phyloP scores from a whole-genome alignment of 2,113 vertebrate genomes.

The Sinocyclocheilus grahami region DNA sequence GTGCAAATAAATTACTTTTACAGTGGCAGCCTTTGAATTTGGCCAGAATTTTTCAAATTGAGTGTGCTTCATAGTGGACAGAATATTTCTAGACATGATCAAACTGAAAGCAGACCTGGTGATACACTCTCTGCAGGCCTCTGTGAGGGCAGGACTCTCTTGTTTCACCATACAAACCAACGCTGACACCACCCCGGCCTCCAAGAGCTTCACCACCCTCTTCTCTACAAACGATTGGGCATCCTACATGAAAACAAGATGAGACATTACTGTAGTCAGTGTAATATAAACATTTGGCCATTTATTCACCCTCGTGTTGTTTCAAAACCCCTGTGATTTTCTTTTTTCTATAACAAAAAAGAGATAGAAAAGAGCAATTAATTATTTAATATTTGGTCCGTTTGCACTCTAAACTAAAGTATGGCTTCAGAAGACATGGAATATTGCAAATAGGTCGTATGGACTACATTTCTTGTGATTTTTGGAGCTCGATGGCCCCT shows the following conservation, averaged over 20 bases:
- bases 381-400: neutral
- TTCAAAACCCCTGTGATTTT: neutral
- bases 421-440: too few species aligned
- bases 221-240: slow-evolving; percentile 81
- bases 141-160: slow-evolving; percentile 86
- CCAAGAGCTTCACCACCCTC: slow-evolving; percentile 86
- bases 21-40: neutral
- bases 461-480: too few species aligned
- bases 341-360: neutral
- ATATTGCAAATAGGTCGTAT: too few species aligned
- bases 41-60: neutral
- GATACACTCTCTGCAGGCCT: slow-evolving; percentile 89
- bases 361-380: neutral
- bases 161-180: slow-evolving; percentile 93
- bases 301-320: neutral
- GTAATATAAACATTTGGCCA: neutral
- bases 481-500: too few species aligned
- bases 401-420: neutral
- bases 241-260: slow-evolving; percentile 75
- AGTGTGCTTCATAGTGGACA: neutral
- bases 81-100: too few species aligned
- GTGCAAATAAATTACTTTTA: neutral
- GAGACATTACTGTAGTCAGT: neutral
- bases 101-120: slow-evolving; percentile 73
- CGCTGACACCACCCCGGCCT: slow-evolving; percentile 87